Percentiles rank a stretch among this genome's conserved stretches.
phyloP scores from a whole-genome alignment of 2,113 vertebrate genomes.

The Vidua macroura region DNA sequence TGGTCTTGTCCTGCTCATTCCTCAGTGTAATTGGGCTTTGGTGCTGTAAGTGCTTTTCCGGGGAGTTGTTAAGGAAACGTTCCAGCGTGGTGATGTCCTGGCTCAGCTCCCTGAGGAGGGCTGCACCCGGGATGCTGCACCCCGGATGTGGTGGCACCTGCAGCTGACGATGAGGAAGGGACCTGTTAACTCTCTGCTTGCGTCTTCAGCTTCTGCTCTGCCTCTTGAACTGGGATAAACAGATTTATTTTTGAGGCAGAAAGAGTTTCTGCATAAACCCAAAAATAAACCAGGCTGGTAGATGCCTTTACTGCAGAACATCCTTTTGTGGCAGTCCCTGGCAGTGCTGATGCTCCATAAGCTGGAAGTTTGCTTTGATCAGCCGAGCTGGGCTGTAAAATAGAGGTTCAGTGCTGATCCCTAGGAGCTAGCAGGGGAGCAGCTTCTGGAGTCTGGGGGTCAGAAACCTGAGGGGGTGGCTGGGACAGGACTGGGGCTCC shows the following conservation, averaged over 20 bases:
- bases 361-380: neutral
- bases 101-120: neutral
- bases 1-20: neutral
- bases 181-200: neutral
- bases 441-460: neutral
- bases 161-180: neutral
- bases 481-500: neutral
- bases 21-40: neutral
- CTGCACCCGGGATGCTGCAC: neutral
- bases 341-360: neutral
- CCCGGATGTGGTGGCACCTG: neutral
- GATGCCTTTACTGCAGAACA: neutral
- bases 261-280: neutral
- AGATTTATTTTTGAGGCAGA: neutral
- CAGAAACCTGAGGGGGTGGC: neutral
- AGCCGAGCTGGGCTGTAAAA: neutral
- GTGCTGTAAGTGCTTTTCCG: neutral
- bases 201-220: neutral
- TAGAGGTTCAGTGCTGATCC: neutral
- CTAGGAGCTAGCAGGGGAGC: neutral
- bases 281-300: neutral
- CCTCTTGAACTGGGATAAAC: neutral
- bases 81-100: neutral
- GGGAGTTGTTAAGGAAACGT: conserved; percentile 19
- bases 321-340: neutral